Evolutionary conservation across 2,113 vertebrate genomes (phyloP), one percentile per base, ranked within the genome.

Genomic region (Poeciliopsis prolifica): DNA sequence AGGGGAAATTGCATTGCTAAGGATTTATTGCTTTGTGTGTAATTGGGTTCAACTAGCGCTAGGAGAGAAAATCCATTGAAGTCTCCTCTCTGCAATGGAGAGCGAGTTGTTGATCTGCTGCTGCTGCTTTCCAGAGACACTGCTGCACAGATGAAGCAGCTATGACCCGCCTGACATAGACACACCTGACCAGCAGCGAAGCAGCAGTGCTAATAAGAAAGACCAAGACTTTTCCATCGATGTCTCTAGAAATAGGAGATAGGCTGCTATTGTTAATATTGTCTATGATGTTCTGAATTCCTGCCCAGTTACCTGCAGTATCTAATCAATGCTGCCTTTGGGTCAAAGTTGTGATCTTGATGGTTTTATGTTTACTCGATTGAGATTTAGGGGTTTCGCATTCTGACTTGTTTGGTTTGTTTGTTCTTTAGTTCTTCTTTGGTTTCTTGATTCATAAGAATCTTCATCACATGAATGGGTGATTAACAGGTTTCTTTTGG

Each of bases 11-110:
- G 92, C 88, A 91, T 89, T 85, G 86, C 89, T 89, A 85, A 92
- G 91, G 92, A 95, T 94, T 94, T 94, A 94, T 93, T 91, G 94
- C 92, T 92, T 90, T 79, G 84, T 89, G 90, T 92, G 90, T 94
- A 94, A 95, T 94, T 93, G 92, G 90, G 92, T 93, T 94, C 92
- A 94, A 92, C 91, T 89, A 86, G 83, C 79, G 29, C 87, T 88
- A 78, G 78, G 88, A 84, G 87, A 93, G 88, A 91, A 92, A 94
- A 94, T 90, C 91, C 86, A 92, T 89, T 70, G 77, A 87, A 90
- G 89, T 74, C 88, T 88, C 63, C 77, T 82, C 78, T 63, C 68
- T 61, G 80, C 75, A 65, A 70, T 37, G 33, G 76, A 74, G 82
- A 87, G 79, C 79, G 58, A 48, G 40, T 62, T 76, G 87, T 80